Evolutionary conservation across 2,797 vertebrate genomes (phyloP).

Genomic region (Clarias laeviceps): DNA sequence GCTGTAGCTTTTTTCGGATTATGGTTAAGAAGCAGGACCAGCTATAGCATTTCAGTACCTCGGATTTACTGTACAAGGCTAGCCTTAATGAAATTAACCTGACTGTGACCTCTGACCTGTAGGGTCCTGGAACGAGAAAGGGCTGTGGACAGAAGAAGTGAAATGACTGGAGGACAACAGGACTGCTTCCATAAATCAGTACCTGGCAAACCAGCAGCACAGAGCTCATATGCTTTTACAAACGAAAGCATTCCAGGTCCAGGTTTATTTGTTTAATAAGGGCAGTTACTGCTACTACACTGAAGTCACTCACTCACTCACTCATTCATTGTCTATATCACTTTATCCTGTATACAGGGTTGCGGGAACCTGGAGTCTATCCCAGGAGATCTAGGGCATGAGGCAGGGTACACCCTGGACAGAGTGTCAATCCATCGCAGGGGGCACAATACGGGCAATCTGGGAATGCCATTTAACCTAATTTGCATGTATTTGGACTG

Average conservation of each 20-base stretch:
- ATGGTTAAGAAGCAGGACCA: background rate
- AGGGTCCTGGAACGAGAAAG: conserved; percentile 57
- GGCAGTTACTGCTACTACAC: background rate
- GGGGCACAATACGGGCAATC: too few species aligned
- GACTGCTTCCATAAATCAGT: background rate
- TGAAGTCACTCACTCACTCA: too few species aligned
- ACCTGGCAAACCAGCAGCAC: background rate
- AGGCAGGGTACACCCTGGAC: too few species aligned
- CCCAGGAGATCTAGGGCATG: too few species aligned
- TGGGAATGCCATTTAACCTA: too few species aligned
- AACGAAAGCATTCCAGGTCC: background rate
- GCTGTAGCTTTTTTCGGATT: background rate
- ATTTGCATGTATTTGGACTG: too few species aligned
- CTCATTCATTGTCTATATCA: too few species aligned
- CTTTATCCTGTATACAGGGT: too few species aligned
- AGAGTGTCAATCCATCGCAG: too few species aligned
- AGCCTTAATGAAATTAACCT: conserved; percentile 66
- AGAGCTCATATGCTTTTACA: background rate
- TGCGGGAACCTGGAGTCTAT: too few species aligned
- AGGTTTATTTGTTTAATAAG: background rate
- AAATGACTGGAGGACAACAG: conserved; percentile 51
- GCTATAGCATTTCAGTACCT: background rate
- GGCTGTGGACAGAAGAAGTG: conserved; percentile 56
- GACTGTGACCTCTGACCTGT: conserved; percentile 61
- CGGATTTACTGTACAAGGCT: conserved; percentile 39